Percentiles rank a stretch among this genome's conserved stretches.
These are phyloP conservation scores for Drosophila saltans DNA, from an alignment of 1,140 invertebrate genomes.

Conservation along the genomic window DNA sequence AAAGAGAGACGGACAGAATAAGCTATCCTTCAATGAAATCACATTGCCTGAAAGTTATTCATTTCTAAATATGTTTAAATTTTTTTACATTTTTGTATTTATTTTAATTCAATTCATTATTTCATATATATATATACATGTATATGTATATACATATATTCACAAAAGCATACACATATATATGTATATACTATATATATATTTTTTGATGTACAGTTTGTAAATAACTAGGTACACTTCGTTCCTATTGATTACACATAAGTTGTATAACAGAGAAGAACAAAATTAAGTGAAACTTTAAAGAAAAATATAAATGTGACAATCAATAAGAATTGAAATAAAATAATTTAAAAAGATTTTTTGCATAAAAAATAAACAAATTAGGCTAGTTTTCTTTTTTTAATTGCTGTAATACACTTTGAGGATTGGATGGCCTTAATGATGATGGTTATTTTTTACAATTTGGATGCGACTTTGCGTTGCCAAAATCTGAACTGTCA, in stretches of 20 bases:
- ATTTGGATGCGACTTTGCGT: neutral
- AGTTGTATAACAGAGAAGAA: neutral
- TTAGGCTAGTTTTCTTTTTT: neutral
- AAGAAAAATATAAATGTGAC: neutral
- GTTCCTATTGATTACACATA: neutral
- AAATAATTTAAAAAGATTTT: neutral
- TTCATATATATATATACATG: constrained; percentile 1
- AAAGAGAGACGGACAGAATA: too few relatives aligned
- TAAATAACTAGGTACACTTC: neutral
- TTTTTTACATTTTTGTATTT: neutral
- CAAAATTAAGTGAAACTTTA: neutral
- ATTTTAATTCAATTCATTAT: neutral
- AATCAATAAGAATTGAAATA: neutral
- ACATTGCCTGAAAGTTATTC: too few relatives aligned
- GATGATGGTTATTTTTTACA: too few relatives aligned
- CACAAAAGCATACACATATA: neutral
- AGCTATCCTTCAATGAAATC: too few relatives aligned
- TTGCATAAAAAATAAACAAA: neutral
- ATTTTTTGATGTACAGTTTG: neutral
- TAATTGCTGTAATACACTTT: neutral
- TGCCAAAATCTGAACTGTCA: neutral
- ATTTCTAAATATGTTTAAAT: too few relatives aligned
- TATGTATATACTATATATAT: neutral
- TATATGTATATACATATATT: neutral
- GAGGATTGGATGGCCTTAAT: neutral